phyloP scores from a whole-genome alignment of 2,113 vertebrate species.

The Erythrolamprus reginae region DNA sequence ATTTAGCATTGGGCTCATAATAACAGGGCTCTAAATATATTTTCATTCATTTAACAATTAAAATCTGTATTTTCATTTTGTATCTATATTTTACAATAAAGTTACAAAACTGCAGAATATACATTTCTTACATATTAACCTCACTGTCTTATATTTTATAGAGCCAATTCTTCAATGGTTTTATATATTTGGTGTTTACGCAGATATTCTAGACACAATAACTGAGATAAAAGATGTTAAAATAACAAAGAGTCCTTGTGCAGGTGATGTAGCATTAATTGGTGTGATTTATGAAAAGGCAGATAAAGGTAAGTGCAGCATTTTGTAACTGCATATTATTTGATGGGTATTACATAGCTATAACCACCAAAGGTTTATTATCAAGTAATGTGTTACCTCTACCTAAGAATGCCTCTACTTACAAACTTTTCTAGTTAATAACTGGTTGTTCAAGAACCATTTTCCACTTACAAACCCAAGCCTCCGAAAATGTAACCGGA shows the following conservation, averaged over 20 bases:
- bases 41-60: background rate
- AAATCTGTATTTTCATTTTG: background rate
- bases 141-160: conserved; percentile 24
- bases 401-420: no score
- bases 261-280: conserved; percentile 44
- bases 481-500: no score
- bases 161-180: conserved; percentile 56
- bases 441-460: no score
- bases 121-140: conserved; percentile 14
- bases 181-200: no score
- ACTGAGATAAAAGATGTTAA: background rate
- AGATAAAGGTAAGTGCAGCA: background rate
- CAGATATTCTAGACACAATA: no score
- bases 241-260: conserved; percentile 43
- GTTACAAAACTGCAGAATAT: background rate
- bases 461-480: no score
- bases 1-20: background rate
- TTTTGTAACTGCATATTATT: background rate
- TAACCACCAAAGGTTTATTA: background rate
- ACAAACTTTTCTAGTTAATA: no score
- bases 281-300: background rate
- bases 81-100: background rate
- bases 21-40: background rate
- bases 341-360: background rate
- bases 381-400: no score